Base-by-base conservation (phyloP, 2,113 vertebrate species). In the Chaenocephalus aceratus region DNA sequence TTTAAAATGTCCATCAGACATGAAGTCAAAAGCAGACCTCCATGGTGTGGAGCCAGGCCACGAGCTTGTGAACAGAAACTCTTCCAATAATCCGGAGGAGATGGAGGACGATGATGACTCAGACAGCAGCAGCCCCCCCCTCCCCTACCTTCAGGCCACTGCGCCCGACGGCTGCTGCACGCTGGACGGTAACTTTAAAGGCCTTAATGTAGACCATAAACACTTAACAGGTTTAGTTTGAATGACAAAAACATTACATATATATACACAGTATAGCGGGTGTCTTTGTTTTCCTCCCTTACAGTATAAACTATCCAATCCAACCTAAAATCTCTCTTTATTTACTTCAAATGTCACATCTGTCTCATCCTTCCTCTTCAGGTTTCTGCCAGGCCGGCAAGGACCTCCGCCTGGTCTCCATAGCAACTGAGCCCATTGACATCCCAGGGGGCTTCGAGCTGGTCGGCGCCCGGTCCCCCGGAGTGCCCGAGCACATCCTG, bases 341-440 rank as follows among this genome's bases (percentile, higher is more conserved):
- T 2, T 48, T 41, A 14, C 46, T 1, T 77, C 6, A 51, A 26
- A 51, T 34, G 9, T 52, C 51, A 21, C 45, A 59, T 72, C 41
- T 74, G 59, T 41, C 49, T 82, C 44, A 51, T 56, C 48, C 52
- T 14, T 45, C 21, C 61, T 84, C 65, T 9, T 59, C 92, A 99
- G 98, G 98, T 65, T 99, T 98, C 95, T 99, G 98, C 94, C 98
- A 99, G 93, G 97, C 97, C 11, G 98, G 98, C 89, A 99, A 99
- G 89, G 98, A 99, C 94, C 95, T 99, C 84, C 97, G 98, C 61
- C 93, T 99, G 86, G 95, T 97, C 74, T 97, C 98, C 61, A 95
- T 99, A 87, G 96, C 97, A 90, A 97, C 95, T 77, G 98, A 99
- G 91, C 90, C 96, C 83, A 95, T 98, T 4, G 96, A 98, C 77